Base-by-base conservation (phyloP, 2,797 vertebrate genomes). In the Mionectes olivaceus region DNA sequence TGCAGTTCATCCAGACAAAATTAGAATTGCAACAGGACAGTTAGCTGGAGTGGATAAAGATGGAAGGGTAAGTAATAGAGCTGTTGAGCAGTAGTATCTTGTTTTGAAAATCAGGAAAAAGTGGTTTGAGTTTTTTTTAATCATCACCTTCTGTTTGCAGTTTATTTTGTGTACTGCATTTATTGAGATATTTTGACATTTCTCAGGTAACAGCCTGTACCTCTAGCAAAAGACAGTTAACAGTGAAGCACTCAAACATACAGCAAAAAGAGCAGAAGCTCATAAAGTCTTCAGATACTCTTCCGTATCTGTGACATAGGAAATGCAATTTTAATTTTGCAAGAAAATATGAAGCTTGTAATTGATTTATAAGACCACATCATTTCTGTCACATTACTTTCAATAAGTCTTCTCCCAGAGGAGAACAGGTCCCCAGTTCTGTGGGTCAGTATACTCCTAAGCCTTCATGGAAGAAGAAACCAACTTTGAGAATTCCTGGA, bases 41-140 rank as follows among this genome's bases (percentile, higher is more conserved):
- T 98, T 99, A 55, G 99, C 99, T 90, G 99, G 99, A 95, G 99
- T 99, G 97, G 99, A 99, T 98, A 99, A 99, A 98, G 99, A 99
- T 80, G 99, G 99, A 97, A 98, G 99, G 97, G 99, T 99, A 95
- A 98, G 98, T 97, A 96, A 87, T 89, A 97, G 79, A 96, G 89
- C 92, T 90, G 83, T 93, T 86, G 73, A 93, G 89, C 80, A 87
- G 88, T 93, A 96, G 90, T 80, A 53, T 87, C 75, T 90, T 95
- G 67, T 90, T 96, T 95, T 94, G 65, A 94, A 93, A 94, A 89
- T 59, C 61, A 93, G 94, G 92, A 78, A 88, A 71, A 90, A 87
- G 32, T 43, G 43, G 6, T 67, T 84, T 69, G 70, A 63, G 39
- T 23, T 49, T 70, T 82, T 71, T 89, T 52, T 27, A 39, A 73